Base-by-base conservation (phyloP, 2,888 invertebrate species). In the Drosophila formosana region DNA sequence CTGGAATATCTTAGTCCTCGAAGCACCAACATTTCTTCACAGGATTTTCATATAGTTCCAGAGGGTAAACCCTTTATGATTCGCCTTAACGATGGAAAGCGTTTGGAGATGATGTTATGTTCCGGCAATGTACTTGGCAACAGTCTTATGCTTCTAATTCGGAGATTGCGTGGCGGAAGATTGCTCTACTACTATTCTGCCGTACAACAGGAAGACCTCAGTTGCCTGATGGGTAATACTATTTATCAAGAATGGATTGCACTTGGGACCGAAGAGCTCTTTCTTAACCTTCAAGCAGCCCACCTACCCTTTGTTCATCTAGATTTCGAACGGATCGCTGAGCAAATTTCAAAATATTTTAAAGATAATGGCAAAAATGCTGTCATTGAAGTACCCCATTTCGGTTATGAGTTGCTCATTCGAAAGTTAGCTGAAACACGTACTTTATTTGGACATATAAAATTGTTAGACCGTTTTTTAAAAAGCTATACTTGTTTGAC, bases 141-240 rank as follows among this genome's bases (percentile, higher is more conserved):
- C 47, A 75, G 60, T n/a, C 60, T 80, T 1, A 75, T 80, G 66
- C 49, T 85, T 23, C 73, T 85, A 4, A 63, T 85, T 18, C 71
- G 88, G 4, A 71, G 49, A 3, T 1, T 37, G n/a, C 9, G 46
- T 0, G 60, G 70, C 2, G 75, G 72, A 4, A 56, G 45, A 18
- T 26, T 85, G 57, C 80, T 87, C 4, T 85, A 68, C 50, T 82
- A 65, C 43, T 85, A 85, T 39, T 85, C 85, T 7, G 78, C 82
- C 0, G 72, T 79, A 26, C 80, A 73, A 50, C 74, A 87, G 67
- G 76, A 79, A 4, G 74, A 75, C 47, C 66, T 85, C 5, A 65
- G 77, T 1, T 45, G 13, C 0, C 37, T 82, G 26, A 67, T 85
- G 47, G 66, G 70, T 25, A 75, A 82, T 30, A 0, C 23, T 0